Conservation (phyloP, 1,140 invertebrate genomes). For the Ridgeia piscesae region DNA sequence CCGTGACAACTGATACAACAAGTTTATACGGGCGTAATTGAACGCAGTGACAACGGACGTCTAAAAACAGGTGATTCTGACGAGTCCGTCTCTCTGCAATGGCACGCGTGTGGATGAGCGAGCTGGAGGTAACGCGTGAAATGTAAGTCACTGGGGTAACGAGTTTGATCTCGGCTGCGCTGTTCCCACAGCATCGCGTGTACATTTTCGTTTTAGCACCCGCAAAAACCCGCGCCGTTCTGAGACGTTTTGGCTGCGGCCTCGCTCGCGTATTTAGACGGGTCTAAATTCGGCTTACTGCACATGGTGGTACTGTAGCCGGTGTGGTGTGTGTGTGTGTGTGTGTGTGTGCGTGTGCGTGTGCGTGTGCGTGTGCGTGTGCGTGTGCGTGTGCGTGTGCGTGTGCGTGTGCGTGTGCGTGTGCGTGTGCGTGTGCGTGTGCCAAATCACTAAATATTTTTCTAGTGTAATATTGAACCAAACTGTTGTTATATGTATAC, state of each 20-base stretch:
- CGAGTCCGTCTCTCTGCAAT: not conserved
- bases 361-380: not conserved
- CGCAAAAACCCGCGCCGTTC: not conserved
- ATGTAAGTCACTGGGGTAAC: not conserved
- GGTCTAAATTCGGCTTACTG: too few species aligned
- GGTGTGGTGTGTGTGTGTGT: too few species aligned
- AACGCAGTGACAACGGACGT: too few species aligned
- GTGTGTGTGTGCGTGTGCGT: not conserved
- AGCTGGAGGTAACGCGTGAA: not conserved
- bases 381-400: too few species aligned
- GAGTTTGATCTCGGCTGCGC: not conserved
- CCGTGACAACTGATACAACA: not conserved
- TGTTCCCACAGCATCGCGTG: not conserved
- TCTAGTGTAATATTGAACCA: not conserved
- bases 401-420: not conserved
- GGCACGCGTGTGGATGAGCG: not conserved
- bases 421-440: not conserved
- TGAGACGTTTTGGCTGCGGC: not conserved
- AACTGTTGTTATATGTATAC: not conserved
- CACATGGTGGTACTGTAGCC: too few species aligned
- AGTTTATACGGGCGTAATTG: not conserved
- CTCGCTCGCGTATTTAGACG: too few species aligned
- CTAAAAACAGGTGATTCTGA: too few species aligned
- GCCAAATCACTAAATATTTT: not conserved
- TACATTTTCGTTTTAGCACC: too few species aligned